A percentile compares a stretch with the other conserved stretches of the same genome.
phyloP scores from a whole-genome alignment of 2,888 invertebrate genomes.

The Cantharis flavilabris region DNA sequence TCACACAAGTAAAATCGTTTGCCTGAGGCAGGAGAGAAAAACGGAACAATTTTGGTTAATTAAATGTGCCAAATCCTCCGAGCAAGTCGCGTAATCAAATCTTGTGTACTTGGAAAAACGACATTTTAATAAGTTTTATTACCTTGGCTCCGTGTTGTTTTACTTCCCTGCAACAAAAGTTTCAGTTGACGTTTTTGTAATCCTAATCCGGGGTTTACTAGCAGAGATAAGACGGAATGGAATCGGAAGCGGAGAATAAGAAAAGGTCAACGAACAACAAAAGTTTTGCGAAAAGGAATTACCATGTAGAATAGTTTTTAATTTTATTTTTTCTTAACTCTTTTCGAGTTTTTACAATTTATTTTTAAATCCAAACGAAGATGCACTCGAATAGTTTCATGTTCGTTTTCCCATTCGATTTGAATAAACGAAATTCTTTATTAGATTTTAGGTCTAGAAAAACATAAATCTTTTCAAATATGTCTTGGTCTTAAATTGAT shows the following conservation, averaged over 20 bases:
- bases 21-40: not conserved
- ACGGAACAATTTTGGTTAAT: not conserved
- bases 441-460: not conserved
- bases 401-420: not conserved
- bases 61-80: not conserved
- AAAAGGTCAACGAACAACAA: not conserved
- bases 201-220: not conserved
- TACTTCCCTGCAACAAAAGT: not conserved
- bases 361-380: not conserved
- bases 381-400: not conserved
- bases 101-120: not conserved
- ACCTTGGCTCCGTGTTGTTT: not conserved
- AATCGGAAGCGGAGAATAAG: not conserved
- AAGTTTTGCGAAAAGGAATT: not conserved
- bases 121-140: not conserved
- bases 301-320: not conserved
- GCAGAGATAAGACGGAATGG: not conserved
- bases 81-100: not conserved
- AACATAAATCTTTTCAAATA: not conserved
- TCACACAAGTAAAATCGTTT: not conserved
- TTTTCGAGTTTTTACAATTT: not conserved
- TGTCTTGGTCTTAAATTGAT: not conserved
- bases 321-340: not conserved
- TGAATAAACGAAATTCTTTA: not conserved
- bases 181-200: not conserved